Base-by-base conservation (phyloP, 2,888 invertebrate genomes). In the Tipula lateralis region DNA sequence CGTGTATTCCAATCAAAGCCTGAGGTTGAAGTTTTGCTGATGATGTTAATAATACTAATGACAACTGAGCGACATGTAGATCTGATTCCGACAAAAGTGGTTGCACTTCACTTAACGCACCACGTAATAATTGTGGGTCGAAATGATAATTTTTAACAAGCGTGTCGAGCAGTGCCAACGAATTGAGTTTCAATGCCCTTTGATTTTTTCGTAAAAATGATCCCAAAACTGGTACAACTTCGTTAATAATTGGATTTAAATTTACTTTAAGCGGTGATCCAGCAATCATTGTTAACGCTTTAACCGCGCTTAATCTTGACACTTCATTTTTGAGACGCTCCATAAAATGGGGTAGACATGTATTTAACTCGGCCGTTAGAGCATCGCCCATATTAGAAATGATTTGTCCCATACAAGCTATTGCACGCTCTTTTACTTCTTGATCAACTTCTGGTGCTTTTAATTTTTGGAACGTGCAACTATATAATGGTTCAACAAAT, bases 351-450 rank as follows among this genome's bases (percentile, higher is more conserved):
- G 99, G 98, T 86, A 99, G 92, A 89, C 98, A 99, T 4, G 94
- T 93, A 0, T 93, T 93, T 85, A 99, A 91, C 89, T 98, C 97
- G 84, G 91, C 92, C 89, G 94, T 92, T 84, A 98, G 90, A 87
- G 94, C 93, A 90, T 98, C 97, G 0, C 98, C 98, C 87, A 99
- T 94, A 89, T 97, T 96, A 85, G 96, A 95, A 84, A 99, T 93
- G 84, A 99, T 95, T 90, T 98, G 97, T 13, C 98, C 98, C 95
- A 97, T 97, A 87, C 99, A 97, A 0, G 97, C 96, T 86, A 99
- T 99, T 9, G 99, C 98, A 29, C 98, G 93, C 89, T 99, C 99
- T 90, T 99, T 99, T 0, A 99, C 99, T 91, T 99, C 99, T 89
- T 99, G 99, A 91, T 99, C 99, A 88, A 99, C 98, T 89, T 99